These are phyloP conservation scores for Capitulum mitella DNA, from an alignment of 2,888 invertebrate genomes.

Conservation along the genomic window DNA sequence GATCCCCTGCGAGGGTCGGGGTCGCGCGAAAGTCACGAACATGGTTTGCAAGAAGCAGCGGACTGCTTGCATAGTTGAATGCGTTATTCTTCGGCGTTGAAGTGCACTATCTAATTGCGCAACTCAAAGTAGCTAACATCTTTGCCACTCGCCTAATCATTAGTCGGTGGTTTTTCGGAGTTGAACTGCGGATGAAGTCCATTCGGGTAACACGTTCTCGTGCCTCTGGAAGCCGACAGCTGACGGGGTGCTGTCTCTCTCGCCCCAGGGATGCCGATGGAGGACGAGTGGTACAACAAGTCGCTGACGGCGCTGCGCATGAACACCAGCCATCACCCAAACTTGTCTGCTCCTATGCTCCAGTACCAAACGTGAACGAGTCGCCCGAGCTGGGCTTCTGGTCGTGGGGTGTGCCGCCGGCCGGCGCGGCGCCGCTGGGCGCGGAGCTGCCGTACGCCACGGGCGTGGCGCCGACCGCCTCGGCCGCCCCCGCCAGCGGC, in stretches of 20 bases:
- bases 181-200: no score
- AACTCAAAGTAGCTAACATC: no score
- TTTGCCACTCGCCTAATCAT: no score
- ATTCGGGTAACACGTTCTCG: neutral
- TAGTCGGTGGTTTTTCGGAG: no score
- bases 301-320: slow-evolving; percentile 91
- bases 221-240: neutral
- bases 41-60: no score
- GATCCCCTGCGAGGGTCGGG: no score
- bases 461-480: neutral
- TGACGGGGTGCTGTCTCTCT: neutral
- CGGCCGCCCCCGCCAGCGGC: neutral
- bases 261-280: slow-evolving; percentile 73
- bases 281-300: slow-evolving; percentile 98
- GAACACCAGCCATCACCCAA: slow-evolving; percentile 87
- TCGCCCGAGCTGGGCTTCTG: slow-evolving; percentile 4
- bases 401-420: slow-evolving; percentile 12
- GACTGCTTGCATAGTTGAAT: no score
- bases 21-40: no score
- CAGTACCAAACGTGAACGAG: slow-evolving; percentile 67
- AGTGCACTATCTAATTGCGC: no score
- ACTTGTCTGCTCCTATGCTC: slow-evolving; percentile 85
- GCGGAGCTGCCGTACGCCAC: neutral
- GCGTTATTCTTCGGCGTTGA: no score
- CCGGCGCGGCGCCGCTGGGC: neutral